Evolutionary conservation across 2,888 invertebrate genomes (phyloP).

Genomic region (Trypoxylon attenuatum): DNA sequence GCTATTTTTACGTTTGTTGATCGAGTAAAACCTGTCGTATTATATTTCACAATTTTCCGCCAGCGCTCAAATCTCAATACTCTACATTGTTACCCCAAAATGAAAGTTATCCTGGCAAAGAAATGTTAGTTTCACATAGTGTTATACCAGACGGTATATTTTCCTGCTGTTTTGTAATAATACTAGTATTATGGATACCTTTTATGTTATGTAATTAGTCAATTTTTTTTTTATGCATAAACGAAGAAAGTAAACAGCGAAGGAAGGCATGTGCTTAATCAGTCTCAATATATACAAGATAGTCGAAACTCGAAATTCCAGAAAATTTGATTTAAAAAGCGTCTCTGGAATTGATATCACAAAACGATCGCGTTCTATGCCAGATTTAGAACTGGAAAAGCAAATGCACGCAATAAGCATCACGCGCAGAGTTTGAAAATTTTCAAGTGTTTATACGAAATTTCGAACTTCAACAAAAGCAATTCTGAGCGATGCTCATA

Average conservation of each 20-base stretch:
- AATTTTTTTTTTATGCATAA: constrained; percentile 1
- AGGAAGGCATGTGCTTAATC: constrained; percentile 32
- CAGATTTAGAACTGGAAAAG: constrained; percentile 41
- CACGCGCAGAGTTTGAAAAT: constrained; percentile 20
- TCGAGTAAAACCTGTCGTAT: background rate
- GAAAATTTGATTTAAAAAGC: constrained; percentile 11
- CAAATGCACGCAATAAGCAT: constrained; percentile 18
- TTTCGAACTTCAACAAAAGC: constrained; percentile 25
- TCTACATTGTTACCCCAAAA: constrained; percentile 14
- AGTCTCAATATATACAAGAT: constrained; percentile 44
- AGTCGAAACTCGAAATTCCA: constrained; percentile 32
- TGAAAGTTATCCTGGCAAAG: background rate
- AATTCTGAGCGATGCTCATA: constrained; percentile 20
- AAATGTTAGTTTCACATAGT: constrained; percentile 3
- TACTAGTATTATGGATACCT: background rate
- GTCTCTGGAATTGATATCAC: constrained; percentile 18
- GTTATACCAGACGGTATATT: constrained; percentile 4
- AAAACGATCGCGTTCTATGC: constrained; percentile 6
- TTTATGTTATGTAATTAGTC: constrained; percentile 11
- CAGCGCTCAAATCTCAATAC: background rate
- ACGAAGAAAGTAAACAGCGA: constrained; percentile 5
- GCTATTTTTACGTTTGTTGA: too few species aligned
- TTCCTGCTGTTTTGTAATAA: background rate
- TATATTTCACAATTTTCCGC: constrained; percentile 2
- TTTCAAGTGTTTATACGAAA: background rate